Evolutionary conservation across 37 sponge, comb jelly and placozoan species (phyloP), one percentile per base, ranked within the genome.

Genomic region (Petrosia ficiformis): DNA sequence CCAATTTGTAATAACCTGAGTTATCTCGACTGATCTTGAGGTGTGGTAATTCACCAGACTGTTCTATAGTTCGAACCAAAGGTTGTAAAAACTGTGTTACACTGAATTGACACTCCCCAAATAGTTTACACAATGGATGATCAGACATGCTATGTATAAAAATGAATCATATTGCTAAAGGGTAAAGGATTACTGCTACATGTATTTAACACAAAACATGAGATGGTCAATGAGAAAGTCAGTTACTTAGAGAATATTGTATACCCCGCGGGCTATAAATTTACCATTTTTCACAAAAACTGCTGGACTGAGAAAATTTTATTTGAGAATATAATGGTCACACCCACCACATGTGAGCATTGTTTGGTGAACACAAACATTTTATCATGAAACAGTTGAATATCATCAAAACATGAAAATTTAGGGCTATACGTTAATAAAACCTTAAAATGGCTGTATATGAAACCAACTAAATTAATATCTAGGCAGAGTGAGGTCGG

Each of bases 51-150:
- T 14, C 8, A 6, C 82, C 82, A 5, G 73, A 76, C 44, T 74
- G 77, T 26, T 85, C 74, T 35, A 81, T 57, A 0, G 77, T 79
- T 19, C 63, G 30, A 3, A 64, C 79, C 4, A 93, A 28, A 30
- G 89, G 70, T 52, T 68, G 68, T 25, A 93, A 69, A 39, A 71
- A n/a, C 65, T 74, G 68, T 34, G 65, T 82, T 5, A 93, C 67
- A 16, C 41, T 57, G 65, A 72, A 83, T 74, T 93, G 94, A 37
- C 71, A 77, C 70, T 84, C 84, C 0, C 83, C 94, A 40, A 93
- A 76, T 28, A 84, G 86, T 21, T 77, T 73, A 26, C 71, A 40
- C 39, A 93, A 67, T 11, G 94, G 94, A 52, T 93, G 94, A 38
- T 93, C 86, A 6, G 57, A 37, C 26, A 65, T 70, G 19, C 93